Base-by-base conservation (phyloP, 2,888 invertebrate species). In the Plutella xylostella region DNA sequence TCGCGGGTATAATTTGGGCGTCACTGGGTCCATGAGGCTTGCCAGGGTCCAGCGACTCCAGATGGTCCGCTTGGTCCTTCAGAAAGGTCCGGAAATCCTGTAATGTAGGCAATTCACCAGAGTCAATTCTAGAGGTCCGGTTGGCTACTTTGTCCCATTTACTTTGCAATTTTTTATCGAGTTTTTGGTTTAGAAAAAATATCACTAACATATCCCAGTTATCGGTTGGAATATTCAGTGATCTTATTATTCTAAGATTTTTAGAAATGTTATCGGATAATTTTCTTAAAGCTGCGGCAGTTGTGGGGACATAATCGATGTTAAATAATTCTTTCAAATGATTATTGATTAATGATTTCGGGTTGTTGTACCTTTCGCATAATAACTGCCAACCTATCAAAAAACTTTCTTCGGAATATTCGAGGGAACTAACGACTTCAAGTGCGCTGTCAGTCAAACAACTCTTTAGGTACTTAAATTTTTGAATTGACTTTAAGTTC, bases 321-420 rank as follows among this genome's bases (percentile, higher is more conserved):
- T 43, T 21, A 9, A 43, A 17, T 6, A 50, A 35, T 4, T 43
- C 46, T 19, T 33, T 44, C 18, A 50, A 22, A 38, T 50, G 50
- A 31, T 43, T 50, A n/a, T 30, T 19, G 2, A 50, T 41, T 18
- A 50, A 33, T 31, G 46, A 21, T 14, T 35, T 39, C 6, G 48
- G 50, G 33, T 48, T 46, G 25, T 50, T 46, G 20, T 40, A 50
- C 9, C 50, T 40, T 21, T 48, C 50, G 25, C 48, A 50, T 1
- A 50, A 28, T 12, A 48, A 34, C 37, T 47, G 44, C 50, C 50
- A 48, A 2, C 48, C 50, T 17, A 50, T 42, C 2, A 30, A 3
- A 21, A 48, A 46, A 31, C 39, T 48, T 18, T 50, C 48, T 11
- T 45, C 45, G 14, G 34, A 34, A 11, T 17, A 34, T 17, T 34